These are phyloP conservation scores for Anas acuta DNA, from an alignment of 2,797 vertebrate species.

Conservation along the genomic window DNA sequence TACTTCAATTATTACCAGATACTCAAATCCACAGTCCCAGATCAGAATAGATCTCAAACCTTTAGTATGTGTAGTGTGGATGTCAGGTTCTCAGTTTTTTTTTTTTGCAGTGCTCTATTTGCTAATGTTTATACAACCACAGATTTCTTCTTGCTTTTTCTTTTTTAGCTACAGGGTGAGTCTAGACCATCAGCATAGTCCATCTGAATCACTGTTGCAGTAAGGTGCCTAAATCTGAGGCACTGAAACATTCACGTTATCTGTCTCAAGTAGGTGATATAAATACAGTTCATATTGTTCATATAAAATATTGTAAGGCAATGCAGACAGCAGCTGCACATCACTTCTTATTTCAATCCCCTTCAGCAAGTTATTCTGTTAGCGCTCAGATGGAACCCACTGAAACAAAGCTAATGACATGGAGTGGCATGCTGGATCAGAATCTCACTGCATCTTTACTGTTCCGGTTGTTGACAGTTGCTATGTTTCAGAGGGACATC, in stretches of 20 bases:
- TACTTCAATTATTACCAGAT: not conserved
- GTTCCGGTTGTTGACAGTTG: not conserved
- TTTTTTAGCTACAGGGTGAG: not conserved
- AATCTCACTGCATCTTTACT: not conserved
- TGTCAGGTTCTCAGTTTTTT: not conserved
- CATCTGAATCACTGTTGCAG: not conserved
- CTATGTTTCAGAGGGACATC: not conserved
- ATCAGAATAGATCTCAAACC: not conserved
- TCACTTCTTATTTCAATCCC: not conserved
- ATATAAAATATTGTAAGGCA: not conserved
- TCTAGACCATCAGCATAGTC: not conserved
- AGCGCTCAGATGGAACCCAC: not conserved
- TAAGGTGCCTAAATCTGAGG: not conserved
- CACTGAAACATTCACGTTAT: not conserved
- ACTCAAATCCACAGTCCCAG: not conserved
- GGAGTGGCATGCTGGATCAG: not conserved
- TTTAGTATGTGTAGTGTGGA: not conserved
- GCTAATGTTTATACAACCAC: not conserved
- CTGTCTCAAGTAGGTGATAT: not conserved
- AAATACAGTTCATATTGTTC: not conserved
- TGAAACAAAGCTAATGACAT: not conserved
- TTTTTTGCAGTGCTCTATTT: not conserved
- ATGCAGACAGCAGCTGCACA: not conserved
- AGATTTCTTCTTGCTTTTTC: conserved; percentile 7
- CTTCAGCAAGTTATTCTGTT: not conserved